Percentiles rank a stretch among this genome's conserved stretches.
Conservation (phyloP, 2,113 vertebrate species). For the Cephalopterus ornatus region DNA sequence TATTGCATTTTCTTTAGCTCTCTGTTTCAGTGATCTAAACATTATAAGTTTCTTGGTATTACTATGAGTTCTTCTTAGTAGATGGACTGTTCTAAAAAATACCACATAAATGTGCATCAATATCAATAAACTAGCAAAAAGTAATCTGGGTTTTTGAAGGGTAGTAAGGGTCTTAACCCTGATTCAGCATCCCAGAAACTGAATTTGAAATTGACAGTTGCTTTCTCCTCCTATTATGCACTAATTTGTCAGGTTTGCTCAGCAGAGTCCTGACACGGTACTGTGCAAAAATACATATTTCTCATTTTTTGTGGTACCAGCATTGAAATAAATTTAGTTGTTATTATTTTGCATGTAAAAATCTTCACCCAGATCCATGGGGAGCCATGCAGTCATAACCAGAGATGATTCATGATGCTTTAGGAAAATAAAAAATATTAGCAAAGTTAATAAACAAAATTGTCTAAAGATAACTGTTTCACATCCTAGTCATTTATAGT, state of each 20-base stretch:
- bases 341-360: background rate
- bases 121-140: constrained; percentile 19
- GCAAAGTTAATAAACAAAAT: background rate
- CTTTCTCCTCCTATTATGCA: background rate
- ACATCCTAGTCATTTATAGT: background rate
- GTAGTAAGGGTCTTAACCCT: background rate
- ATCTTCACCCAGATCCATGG: background rate
- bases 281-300: background rate
- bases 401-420: background rate
- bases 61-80: background rate
- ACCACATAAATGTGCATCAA: background rate
- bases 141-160: background rate
- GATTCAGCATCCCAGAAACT: background rate
- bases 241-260: background rate
- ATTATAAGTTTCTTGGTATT: background rate
- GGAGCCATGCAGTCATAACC: background rate
- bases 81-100: background rate
- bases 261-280: background rate
- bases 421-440: constrained; percentile 2
- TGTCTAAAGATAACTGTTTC: background rate
- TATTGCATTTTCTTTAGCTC: background rate
- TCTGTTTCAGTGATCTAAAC: background rate
- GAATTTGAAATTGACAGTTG: background rate
- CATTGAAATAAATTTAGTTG: background rate
- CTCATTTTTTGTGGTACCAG: background rate